Evolutionary conservation across 2,797 vertebrate genomes (phyloP), one percentile per base, ranked within the genome.

Genomic region (Clarias laeviceps): DNA sequence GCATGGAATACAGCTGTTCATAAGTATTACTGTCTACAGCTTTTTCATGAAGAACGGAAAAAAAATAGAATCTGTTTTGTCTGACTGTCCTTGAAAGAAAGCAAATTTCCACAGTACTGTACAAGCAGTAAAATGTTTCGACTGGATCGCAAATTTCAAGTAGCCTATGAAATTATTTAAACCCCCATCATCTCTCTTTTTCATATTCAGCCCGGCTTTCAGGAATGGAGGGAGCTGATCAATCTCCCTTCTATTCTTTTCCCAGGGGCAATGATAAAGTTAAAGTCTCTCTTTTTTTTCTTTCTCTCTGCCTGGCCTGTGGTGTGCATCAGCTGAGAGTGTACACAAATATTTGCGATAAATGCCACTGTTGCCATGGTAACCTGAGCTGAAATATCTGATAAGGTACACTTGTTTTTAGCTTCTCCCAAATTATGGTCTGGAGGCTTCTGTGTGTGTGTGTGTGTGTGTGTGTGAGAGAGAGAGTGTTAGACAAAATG

Each of bases 281-380:
- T 80, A 57, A 83, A 84, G 73, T 69, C 59, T 29, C 61, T 40
- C 72, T 29, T 40, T 80, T 37, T 62, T 40, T 78, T 83, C 80
- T 74, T 73, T 88, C 77, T 76, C 81, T 85, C 80, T 64, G 57
- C 68, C 72, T 85, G 62, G 83, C 82, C 82, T 82, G 80, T 29
- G 78, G 83, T 74, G 65, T 77, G 84, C 80, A 86, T 74, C 82
- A 84, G 77, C 82, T 80, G 87, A 82, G 84, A 83, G 86, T 57
- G 81, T 88, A 86, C 62, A 85, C 78, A 88, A 20, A 79, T 94
- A 92, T 94, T 94, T 93, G 89, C 86, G 88, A 82, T 91, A 91
- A 94, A 94, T 94, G 90, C 90, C 92, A 93, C 89, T 82, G 91
- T 93, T 91, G 89, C 88, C 93, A 93, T 94, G 91, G 93, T 90